Evolutionary conservation across 1,140 invertebrate species (phyloP).

Genomic region (Sogatella furcifera): DNA sequence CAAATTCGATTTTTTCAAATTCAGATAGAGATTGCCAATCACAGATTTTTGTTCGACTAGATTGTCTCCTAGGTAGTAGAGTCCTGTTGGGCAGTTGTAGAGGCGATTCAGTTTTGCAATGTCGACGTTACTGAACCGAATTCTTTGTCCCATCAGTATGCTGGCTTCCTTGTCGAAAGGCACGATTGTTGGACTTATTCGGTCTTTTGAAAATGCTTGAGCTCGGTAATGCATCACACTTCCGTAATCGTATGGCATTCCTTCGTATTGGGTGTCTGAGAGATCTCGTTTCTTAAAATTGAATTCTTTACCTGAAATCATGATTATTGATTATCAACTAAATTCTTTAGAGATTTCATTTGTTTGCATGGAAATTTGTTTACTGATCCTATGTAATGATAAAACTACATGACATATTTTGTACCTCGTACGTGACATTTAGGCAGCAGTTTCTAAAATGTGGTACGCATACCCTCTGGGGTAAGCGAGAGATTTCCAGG

Average conservation of each 20-base stretch:
- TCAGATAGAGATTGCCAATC: background rate
- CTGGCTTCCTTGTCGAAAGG: slow-evolving; percentile 14
- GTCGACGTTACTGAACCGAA: slow-evolving; percentile 50
- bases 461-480: too few relatives aligned
- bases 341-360: too few relatives aligned
- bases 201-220: slow-evolving; percentile 35
- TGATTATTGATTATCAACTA: background rate
- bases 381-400: too few relatives aligned
- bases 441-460: too few relatives aligned
- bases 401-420: too few relatives aligned
- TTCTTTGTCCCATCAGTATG: slow-evolving; percentile 45
- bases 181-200: slow-evolving; percentile 21
- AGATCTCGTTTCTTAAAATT: slow-evolving; percentile 9
- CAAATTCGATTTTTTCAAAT: too few relatives aligned
- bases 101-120: slow-evolving; percentile 49
- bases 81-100: slow-evolving; percentile 35
- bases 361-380: too few relatives aligned
- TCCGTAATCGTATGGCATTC: slow-evolving; percentile 26
- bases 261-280: background rate
- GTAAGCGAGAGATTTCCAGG: too few relatives aligned
- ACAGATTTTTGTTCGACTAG: background rate
- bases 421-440: too few relatives aligned
- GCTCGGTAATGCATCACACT: slow-evolving; percentile 40
- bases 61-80: slow-evolving; percentile 1
- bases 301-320: slow-evolving; percentile 23